phyloP scores from a whole-genome alignment of 2,888 invertebrate species.

The Amblyjoppa proteus region DNA sequence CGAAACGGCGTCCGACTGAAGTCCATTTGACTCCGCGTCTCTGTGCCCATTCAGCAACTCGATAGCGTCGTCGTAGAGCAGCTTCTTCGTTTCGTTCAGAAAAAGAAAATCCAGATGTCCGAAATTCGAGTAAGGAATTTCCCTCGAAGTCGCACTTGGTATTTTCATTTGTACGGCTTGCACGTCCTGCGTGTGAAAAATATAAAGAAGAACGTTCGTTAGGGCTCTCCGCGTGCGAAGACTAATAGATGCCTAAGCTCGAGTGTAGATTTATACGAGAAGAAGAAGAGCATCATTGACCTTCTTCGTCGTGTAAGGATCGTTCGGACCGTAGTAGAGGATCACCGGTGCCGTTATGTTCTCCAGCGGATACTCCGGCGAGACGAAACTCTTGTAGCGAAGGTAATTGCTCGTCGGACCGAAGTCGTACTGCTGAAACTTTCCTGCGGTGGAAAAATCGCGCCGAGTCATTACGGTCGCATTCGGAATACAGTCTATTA shows the following conservation, averaged over 20 bases:
- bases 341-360: constrained; percentile 78
- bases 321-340: constrained; percentile 71
- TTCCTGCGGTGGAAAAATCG: constrained; percentile 62
- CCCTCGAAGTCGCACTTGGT: constrained; percentile 65
- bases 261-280: constrained; percentile 12
- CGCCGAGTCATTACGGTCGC: constrained; percentile 27
- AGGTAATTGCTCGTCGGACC: constrained; percentile 71
- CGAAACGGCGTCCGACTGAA: constrained; percentile 35
- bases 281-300: constrained; percentile 61
- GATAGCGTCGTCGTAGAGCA: constrained; percentile 70
- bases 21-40: constrained; percentile 21
- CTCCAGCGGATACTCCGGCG: constrained; percentile 80
- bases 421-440: constrained; percentile 74
- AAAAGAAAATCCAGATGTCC: constrained; percentile 74
- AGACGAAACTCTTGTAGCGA: constrained; percentile 70
- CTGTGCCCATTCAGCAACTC: constrained; percentile 57
- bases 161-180: constrained; percentile 66
- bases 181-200: constrained; percentile 70
- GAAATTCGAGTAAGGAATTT: constrained; percentile 69
- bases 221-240: not conserved
- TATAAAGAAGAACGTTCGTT: constrained; percentile 11
- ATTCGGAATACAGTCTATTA: not conserved
- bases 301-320: constrained; percentile 73
- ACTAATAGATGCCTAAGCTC: constrained; percentile 20
- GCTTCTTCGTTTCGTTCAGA: constrained; percentile 64